A percentile compares a stretch with the other conserved stretches of the same genome.
Conservation (phyloP, 2,113 vertebrate species). For the Eudyptes chrysolophus region DNA sequence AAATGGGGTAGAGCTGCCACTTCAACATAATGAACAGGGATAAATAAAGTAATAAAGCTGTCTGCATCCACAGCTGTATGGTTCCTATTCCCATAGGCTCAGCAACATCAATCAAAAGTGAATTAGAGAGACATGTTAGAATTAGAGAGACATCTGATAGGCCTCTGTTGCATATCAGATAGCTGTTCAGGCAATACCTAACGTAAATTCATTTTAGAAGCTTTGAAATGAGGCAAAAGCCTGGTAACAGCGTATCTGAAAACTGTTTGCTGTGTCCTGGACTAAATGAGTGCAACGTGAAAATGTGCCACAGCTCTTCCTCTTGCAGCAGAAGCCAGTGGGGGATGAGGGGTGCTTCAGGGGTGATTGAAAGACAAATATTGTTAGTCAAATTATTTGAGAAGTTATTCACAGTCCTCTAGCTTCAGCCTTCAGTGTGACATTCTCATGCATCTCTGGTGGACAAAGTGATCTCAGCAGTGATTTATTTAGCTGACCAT, state of each 20-base stretch:
- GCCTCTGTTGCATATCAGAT: not conserved
- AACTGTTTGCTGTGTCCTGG: not conserved
- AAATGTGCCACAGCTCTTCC: not conserved
- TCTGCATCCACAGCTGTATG: not conserved
- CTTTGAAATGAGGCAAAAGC: not conserved
- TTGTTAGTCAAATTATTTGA: not conserved
- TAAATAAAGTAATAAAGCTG: not conserved
- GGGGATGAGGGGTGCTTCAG: not conserved
- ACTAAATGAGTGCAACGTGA: not conserved
- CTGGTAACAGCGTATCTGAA: not conserved
- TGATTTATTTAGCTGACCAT: not conserved
- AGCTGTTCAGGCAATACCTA: not conserved
- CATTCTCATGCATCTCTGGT: not conserved
- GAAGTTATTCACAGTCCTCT: not conserved
- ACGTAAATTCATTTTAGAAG: not conserved
- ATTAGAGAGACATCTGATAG: not conserved
- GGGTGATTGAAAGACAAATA: not conserved
- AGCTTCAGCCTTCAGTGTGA: not conserved
- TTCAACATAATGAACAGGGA: not conserved
- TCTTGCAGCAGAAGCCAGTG: not conserved
- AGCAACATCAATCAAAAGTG: not conserved
- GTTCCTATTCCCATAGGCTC: not conserved
- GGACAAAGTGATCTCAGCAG: not conserved
- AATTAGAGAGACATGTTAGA: not conserved
- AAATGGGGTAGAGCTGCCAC: not conserved